Conservation (phyloP, 1,140 invertebrate species). For the Papilio glaucus region DNA sequence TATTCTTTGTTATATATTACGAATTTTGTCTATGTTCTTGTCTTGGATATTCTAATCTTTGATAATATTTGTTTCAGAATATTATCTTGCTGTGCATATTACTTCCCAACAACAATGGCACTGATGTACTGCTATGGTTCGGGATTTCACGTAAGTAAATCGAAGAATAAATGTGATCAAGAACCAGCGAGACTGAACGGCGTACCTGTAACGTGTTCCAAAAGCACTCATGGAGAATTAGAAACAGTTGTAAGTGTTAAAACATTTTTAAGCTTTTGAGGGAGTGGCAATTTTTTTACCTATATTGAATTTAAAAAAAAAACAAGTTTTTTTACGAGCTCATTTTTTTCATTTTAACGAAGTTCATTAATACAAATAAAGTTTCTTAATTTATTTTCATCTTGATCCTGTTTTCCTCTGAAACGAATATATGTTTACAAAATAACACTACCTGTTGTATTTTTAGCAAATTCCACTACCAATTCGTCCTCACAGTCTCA, state of each 20-base stretch:
- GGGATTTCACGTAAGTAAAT: constrained; percentile 93
- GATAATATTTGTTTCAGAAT: constrained; percentile 84
- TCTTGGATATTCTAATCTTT: constrained; percentile 26
- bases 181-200: constrained; percentile 67
- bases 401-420: too few species aligned
- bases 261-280: background rate
- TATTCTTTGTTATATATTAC: background rate
- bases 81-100: constrained; percentile 92
- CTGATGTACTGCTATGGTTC: constrained; percentile 95
- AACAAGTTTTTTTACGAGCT: too few species aligned
- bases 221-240: constrained; percentile 59
- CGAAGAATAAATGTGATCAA: constrained; percentile 85
- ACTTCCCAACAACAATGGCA: constrained; percentile 94
- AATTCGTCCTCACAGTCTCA: constrained; percentile 89
- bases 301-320: too few species aligned
- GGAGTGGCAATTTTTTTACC: too few species aligned
- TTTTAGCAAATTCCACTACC: constrained; percentile 81
- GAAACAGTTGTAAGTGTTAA: constrained; percentile 63
- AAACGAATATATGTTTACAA: too few species aligned
- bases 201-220: constrained; percentile 66
- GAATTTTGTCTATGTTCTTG: background rate
- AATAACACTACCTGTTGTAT: constrained; percentile 11
- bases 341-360: too few species aligned
- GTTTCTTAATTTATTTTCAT: too few species aligned
- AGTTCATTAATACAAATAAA: too few species aligned